Base-by-base conservation (phyloP, 53 echinoderm and acorn worm species). In the Mesocentrotus franciscanus region DNA sequence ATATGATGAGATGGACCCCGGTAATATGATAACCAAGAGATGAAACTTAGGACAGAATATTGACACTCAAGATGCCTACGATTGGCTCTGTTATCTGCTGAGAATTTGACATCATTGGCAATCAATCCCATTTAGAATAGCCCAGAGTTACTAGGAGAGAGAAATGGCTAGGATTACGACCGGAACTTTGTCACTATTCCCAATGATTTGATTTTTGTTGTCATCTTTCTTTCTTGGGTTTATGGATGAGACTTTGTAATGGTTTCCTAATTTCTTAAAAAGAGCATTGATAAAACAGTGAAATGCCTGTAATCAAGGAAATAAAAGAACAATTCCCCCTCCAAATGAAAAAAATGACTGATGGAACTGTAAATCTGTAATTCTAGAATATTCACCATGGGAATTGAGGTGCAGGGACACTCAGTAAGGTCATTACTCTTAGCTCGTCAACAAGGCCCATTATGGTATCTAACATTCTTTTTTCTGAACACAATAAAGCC, bases 71-170 rank as follows among this genome's bases (percentile, higher is more conserved):
- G 72, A 59, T 93, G 93, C 93, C 49, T 93, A 76, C 75, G 29
- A 74, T 76, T 49, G 93, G 57, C 76, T 42, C 72, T 93, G 9
- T 93, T 93, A 93, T 61, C 92, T 61, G 39, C 39, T 36, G 35
- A 61, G 36, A 66, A 92, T 66, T 70, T 66, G 92, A 92, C 92
- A 66, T 93, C 60, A 60, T 74, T 75, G 56, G 75, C 93, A 74
- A 93, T 93, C 93, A 93, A 93, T 93, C 93, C 76, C 76, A 75
- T 93, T 93, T 75, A 39, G 76, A 72, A 57, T 93, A 72, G 93
- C 92, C 92, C 32, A 16, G 71, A 92, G 92, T 68, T 26, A 32
- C 39, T 0, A 0, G 66, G 35, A 39, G 60, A 61, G 60, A 61
- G 39, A 92, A 92, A 39, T 20, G 39, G 70, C 61, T 92, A n/a